phyloP scores from a whole-genome alignment of 2,797 vertebrate genomes.

The Cuniculus paca region DNA sequence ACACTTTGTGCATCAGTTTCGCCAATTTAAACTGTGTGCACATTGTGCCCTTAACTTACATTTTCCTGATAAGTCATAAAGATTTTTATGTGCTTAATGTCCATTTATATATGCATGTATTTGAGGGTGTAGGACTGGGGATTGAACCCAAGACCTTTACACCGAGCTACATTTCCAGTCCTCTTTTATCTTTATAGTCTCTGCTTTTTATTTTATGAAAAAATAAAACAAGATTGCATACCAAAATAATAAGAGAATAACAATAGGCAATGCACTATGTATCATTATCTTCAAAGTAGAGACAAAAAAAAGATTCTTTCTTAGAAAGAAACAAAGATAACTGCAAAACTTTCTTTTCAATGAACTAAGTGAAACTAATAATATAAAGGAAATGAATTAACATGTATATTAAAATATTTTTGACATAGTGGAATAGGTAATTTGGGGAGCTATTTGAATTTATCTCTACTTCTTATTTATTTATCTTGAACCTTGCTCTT shows the following conservation, averaged over 20 bases:
- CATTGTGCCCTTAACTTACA: neutral
- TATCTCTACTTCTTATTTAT: neutral
- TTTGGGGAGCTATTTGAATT: neutral
- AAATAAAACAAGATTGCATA: neutral
- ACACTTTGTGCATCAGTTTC: neutral
- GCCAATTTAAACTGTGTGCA: neutral
- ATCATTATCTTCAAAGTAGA: neutral
- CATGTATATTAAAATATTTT: neutral
- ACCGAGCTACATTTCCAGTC: neutral
- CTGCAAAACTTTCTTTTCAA: neutral
- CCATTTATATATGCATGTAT: neutral
- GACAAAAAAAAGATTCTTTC: neutral
- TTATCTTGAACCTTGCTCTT: neutral
- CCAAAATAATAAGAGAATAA: neutral
- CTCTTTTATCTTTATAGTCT: neutral
- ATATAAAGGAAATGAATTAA: neutral
- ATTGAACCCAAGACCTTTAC: neutral
- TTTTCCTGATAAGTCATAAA: neutral
- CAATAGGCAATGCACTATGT: neutral
- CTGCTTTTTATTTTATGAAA: neutral
- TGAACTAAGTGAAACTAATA: neutral
- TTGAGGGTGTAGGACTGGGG: neutral
- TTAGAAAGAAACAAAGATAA: neutral
- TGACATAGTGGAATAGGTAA: neutral
- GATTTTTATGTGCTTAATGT: neutral